phyloP scores from a whole-genome alignment of 2,888 invertebrate genomes.

The Drosophila pseudotalamancana region DNA sequence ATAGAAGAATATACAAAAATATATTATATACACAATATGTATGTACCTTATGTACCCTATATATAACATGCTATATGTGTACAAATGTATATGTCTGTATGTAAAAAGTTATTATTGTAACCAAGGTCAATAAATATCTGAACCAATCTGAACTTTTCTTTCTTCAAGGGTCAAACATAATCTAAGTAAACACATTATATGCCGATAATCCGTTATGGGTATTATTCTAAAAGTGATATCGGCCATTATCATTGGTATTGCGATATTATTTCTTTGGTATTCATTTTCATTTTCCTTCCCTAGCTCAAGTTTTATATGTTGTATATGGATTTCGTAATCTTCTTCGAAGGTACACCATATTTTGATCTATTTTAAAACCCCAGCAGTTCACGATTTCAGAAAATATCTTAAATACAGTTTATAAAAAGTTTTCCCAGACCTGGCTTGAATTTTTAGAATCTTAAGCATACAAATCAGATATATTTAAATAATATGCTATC shows the following conservation, averaged over 20 bases:
- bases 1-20: slow-evolving; percentile 5
- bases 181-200: slow-evolving; percentile 29
- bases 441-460: no score
- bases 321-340: slow-evolving; percentile 5
- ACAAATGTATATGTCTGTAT: slow-evolving; percentile 18
- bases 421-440: no score
- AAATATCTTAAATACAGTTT: no score
- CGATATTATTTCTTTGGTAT: neutral
- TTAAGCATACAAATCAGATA: no score
- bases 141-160: slow-evolving; percentile 35
- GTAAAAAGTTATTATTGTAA: slow-evolving; percentile 16
- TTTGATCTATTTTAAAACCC: no score
- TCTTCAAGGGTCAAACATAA: slow-evolving; percentile 18
- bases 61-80: slow-evolving; percentile 1
- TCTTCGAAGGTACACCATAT: no score
- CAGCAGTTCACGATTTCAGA: no score
- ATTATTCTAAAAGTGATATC: no score
- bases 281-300: slow-evolving; percentile 1
- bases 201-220: no score
- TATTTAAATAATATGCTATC: no score
- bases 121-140: slow-evolving; percentile 15
- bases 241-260: no score
- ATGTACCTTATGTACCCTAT: slow-evolving; percentile 10
- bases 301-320: slow-evolving; percentile 24
- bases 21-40: slow-evolving; percentile 1